Conservation (phyloP, 2,113 vertebrate genomes). For the Otolemur garnettii region DNA sequence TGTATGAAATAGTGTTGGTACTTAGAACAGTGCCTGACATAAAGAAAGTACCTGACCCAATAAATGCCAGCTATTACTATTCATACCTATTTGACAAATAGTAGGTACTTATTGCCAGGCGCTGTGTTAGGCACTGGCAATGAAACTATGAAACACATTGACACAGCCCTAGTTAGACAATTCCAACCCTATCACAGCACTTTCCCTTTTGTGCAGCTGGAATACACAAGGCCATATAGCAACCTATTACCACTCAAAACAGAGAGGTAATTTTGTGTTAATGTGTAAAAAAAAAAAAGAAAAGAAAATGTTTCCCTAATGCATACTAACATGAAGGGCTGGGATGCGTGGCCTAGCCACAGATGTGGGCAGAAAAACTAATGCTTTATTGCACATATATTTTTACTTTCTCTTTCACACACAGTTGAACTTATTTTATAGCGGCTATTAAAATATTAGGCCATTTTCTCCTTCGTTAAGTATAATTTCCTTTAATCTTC, state of each 20-base stretch:
- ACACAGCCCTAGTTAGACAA: background rate
- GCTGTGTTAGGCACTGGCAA: background rate
- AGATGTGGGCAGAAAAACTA: background rate
- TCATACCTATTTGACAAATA: background rate
- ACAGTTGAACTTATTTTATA: constrained; percentile 70
- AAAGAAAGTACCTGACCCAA: background rate
- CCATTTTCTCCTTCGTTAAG: constrained; percentile 76
- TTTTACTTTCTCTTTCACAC: constrained; percentile 64
- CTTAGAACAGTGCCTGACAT: background rate
- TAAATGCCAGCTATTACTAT: background rate
- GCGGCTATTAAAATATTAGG: constrained; percentile 69
- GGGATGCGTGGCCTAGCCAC: background rate
- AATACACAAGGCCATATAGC: background rate
- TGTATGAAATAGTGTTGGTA: background rate
- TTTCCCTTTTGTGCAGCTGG: constrained; percentile 6
- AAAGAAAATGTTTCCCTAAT: constrained; percentile 48
- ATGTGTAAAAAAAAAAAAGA: background rate
- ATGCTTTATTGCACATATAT: background rate
- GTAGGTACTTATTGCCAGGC: background rate
- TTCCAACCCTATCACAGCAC: too few relatives aligned
- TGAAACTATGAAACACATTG: background rate
- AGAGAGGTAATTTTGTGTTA: constrained; percentile 50
- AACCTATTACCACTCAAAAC: background rate
- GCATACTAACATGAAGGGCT: background rate
- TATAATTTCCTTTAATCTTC: constrained; percentile 75